phyloP scores from a whole-genome alignment of 2,797 vertebrate genomes.

The Rachycentron canadum region DNA sequence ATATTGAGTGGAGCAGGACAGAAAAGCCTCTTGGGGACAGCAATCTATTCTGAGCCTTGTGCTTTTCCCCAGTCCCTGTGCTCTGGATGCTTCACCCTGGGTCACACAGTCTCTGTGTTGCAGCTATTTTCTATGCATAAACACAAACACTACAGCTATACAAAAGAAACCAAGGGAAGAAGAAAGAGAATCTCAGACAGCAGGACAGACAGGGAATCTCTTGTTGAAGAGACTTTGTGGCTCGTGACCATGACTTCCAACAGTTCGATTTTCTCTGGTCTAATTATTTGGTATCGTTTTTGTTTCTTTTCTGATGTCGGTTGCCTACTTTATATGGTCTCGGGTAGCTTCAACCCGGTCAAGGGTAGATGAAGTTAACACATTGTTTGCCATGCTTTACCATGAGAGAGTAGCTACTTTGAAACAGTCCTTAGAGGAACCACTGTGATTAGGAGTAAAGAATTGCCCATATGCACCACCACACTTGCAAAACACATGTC shows the following conservation, averaged over 20 bases:
- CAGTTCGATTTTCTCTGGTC: slow-evolving; percentile 27
- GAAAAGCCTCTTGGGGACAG: slow-evolving; percentile 62
- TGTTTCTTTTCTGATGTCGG: not conserved
- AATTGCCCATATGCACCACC: slow-evolving; percentile 55
- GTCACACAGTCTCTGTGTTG: slow-evolving; percentile 60
- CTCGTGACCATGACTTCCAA: slow-evolving; percentile 25
- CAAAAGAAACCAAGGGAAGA: slow-evolving; percentile 32
- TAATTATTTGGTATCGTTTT: slow-evolving; percentile 32
- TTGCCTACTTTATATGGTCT: slow-evolving; percentile 24
- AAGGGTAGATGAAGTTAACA: slow-evolving; percentile 20
- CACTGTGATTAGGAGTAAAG: slow-evolving; percentile 42
- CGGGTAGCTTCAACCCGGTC: not conserved
- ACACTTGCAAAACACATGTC: slow-evolving; percentile 68
- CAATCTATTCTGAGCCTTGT: slow-evolving; percentile 72
- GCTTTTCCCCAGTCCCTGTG: slow-evolving; percentile 56
- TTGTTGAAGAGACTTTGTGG: slow-evolving; percentile 37
- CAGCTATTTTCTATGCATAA: slow-evolving; percentile 66
- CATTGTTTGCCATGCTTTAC: slow-evolving; percentile 31
- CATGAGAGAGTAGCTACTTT: slow-evolving; percentile 23
- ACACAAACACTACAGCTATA: slow-evolving; percentile 52
- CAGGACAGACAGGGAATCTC: slow-evolving; percentile 38
- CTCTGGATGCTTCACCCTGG: slow-evolving; percentile 57
- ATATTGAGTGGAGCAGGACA: slow-evolving; percentile 43
- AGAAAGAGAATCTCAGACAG: slow-evolving; percentile 22
- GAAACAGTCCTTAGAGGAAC: slow-evolving; percentile 50